Conservation (phyloP, 2,888 invertebrate species). For the Bhutanitis thaidina region DNA sequence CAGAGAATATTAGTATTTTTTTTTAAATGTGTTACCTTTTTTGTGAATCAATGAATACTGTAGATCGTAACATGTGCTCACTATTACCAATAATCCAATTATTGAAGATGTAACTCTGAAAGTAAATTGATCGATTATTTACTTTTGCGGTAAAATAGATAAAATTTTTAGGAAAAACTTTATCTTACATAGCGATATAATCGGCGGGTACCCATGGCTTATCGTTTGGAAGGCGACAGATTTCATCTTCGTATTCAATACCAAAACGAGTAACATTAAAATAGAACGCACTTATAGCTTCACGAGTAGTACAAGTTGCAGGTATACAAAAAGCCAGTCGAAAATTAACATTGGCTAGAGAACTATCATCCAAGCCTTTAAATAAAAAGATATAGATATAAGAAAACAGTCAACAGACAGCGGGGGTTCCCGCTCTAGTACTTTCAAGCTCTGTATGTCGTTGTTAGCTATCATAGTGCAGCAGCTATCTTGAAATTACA, state of each 20-base stretch:
- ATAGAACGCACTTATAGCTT: conserved; percentile 28
- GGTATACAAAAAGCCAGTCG: conserved; percentile 38
- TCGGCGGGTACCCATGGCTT: conserved; percentile 48
- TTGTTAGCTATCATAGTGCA: too few relatives aligned
- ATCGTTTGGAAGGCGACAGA: conserved; percentile 52
- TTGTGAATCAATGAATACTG: conserved; percentile 1
- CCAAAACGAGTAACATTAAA: conserved; percentile 28
- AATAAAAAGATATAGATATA: conserved; percentile 28
- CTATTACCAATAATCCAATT: conserved; percentile 6
- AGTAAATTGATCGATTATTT: not conserved
- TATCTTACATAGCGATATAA: conserved; percentile 51
- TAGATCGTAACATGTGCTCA: conserved; percentile 12
- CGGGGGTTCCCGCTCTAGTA: too few relatives aligned
- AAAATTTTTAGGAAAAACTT: not conserved
- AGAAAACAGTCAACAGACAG: too few relatives aligned
- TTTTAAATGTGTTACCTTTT: conserved; percentile 7
- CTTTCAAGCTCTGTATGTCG: too few relatives aligned
- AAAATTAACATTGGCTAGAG: conserved; percentile 15
- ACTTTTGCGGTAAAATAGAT: not conserved
- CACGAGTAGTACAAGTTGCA: conserved; percentile 33
- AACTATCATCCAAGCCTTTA: conserved; percentile 29
- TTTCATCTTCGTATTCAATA: conserved; percentile 36
- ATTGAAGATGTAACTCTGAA: conserved; percentile 12
- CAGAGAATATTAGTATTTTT: not conserved
- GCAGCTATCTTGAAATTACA: too few relatives aligned